These are phyloP conservation scores for Sebastes hubbsi DNA, from an alignment of 2,797 vertebrate species.

Conservation along the genomic window DNA sequence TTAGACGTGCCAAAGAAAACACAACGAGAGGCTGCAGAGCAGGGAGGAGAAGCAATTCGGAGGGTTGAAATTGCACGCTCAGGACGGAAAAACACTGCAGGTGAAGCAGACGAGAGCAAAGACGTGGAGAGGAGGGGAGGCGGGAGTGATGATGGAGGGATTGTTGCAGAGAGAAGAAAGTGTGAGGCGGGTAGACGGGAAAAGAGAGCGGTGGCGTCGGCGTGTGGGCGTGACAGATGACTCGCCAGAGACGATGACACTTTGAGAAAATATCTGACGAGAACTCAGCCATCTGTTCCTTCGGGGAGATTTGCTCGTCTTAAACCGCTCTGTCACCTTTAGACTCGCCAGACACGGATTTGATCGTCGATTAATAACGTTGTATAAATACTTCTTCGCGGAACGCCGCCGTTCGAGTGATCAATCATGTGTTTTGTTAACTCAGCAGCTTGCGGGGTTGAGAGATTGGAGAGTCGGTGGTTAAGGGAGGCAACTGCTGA, in stretches of 20 bases:
- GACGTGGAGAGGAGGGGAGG: neutral
- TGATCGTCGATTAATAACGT: slow-evolving; percentile 30
- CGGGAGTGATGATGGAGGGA: neutral
- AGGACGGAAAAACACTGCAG: slow-evolving; percentile 1
- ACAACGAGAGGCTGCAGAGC: neutral
- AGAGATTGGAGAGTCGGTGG: neutral
- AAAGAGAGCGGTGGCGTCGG: neutral
- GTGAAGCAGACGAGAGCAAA: neutral
- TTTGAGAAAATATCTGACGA: neutral
- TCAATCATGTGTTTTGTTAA: slow-evolving; percentile 25
- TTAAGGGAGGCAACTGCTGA: slow-evolving; percentile 16
- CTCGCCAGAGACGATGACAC: slow-evolving; percentile 22
- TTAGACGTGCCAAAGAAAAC: slow-evolving; percentile 1
- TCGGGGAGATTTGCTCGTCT: slow-evolving; percentile 8
- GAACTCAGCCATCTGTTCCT: slow-evolving; percentile 38
- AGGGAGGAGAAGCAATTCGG: neutral
- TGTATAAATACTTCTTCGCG: neutral
- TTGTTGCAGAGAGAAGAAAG: neutral
- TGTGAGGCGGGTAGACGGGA: neutral
- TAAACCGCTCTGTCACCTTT: neutral
- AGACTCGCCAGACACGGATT: neutral
- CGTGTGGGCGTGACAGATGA: slow-evolving; percentile 57
- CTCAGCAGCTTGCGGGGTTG: slow-evolving; percentile 25
- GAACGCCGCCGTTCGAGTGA: neutral
- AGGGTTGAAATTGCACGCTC: neutral